Evolutionary conservation across 2,113 vertebrate genomes (phyloP).

Genomic region (Pteropus alecto): DNA sequence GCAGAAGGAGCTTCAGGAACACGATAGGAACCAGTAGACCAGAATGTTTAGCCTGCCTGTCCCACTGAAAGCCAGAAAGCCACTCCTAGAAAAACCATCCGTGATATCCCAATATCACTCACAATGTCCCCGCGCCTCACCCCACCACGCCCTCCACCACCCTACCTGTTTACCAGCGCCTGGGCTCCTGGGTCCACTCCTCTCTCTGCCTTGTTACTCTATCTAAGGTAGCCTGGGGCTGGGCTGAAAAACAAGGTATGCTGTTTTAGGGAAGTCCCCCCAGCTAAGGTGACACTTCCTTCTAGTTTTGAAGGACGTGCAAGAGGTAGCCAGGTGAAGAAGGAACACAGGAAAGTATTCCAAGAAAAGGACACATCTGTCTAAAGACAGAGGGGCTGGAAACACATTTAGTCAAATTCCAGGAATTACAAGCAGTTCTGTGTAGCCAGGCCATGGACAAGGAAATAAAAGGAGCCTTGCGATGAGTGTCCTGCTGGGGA

Average conservation of each 20-base stretch:
- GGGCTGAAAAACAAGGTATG: background rate
- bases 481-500: background rate
- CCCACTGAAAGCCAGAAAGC: background rate
- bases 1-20: background rate
- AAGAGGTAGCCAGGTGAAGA: background rate
- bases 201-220: background rate
- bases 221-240: no score
- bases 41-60: background rate
- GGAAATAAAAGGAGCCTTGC: background rate
- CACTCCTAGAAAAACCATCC: background rate
- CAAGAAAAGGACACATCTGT: background rate
- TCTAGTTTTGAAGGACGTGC: background rate
- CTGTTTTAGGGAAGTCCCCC: background rate
- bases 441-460: background rate
- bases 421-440: background rate
- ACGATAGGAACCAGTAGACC: background rate
- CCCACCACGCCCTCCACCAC: background rate
- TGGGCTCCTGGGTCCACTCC: no score
- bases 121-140: background rate
- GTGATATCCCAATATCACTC: background rate
- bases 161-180: background rate
- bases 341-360: background rate
- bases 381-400: background rate
- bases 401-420: no score
- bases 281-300: background rate